Percentiles rank a stretch among this genome's conserved stretches.
phyloP scores from a whole-genome alignment of 1,140 invertebrate genomes.

The Musca vetustissima region DNA sequence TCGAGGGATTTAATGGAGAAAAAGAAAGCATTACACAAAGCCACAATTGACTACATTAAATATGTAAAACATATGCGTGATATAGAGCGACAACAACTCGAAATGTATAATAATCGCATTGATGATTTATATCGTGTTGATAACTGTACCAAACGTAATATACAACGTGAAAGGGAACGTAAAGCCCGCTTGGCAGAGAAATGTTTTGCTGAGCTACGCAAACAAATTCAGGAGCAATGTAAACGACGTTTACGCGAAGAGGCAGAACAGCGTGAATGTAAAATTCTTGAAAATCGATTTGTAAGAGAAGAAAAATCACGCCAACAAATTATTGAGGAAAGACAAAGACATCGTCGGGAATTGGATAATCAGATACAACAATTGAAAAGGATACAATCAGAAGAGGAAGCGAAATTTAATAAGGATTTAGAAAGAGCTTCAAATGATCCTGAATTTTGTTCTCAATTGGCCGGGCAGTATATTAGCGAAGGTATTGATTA shows the following conservation, averaged over 20 bases:
- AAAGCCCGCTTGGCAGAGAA: slow-evolving; percentile 36
- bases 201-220: slow-evolving; percentile 36
- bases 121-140: slow-evolving; percentile 44
- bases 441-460: slow-evolving; percentile 40
- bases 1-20: slow-evolving; percentile 21
- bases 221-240: slow-evolving; percentile 44
- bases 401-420: slow-evolving; percentile 38
- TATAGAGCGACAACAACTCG: slow-evolving; percentile 40
- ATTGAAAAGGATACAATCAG: slow-evolving; percentile 41
- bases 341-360: slow-evolving; percentile 32
- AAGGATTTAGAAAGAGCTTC: slow-evolving; percentile 34
- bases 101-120: slow-evolving; percentile 42
- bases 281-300: slow-evolving; percentile 48
- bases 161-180: slow-evolving; percentile 29
- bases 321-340: slow-evolving; percentile 30
- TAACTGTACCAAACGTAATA: slow-evolving; percentile 43
- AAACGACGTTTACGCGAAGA: slow-evolving; percentile 37
- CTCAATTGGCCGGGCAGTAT: slow-evolving; percentile 36
- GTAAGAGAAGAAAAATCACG: slow-evolving; percentile 39
- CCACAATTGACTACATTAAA: slow-evolving; percentile 43
- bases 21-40: slow-evolving; percentile 35
- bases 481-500: slow-evolving; percentile 37
- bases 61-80: slow-evolving; percentile 42
- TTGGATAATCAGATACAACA: slow-evolving; percentile 42
- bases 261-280: slow-evolving; percentile 39